Conservation (phyloP, 2,113 vertebrate species). For the Protobothrops flavoviridis region DNA sequence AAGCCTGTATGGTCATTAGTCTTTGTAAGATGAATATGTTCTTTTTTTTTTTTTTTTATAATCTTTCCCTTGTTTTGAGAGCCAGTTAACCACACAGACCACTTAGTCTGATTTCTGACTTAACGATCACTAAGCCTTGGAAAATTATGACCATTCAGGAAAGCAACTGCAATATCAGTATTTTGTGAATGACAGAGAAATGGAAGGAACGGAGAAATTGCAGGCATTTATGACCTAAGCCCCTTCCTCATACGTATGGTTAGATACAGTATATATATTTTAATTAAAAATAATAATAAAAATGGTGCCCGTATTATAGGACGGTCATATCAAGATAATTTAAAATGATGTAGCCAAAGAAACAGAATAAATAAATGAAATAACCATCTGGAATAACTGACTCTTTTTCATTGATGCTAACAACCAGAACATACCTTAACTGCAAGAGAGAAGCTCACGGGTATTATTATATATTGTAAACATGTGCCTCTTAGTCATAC, state of each 20-base stretch:
- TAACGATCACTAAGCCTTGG: background rate
- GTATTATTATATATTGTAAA: background rate
- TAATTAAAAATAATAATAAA: background rate
- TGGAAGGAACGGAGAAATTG: background rate
- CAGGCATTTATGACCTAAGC: background rate
- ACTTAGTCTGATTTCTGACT: background rate
- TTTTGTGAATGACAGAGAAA: background rate
- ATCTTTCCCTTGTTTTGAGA: background rate
- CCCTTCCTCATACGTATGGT: background rate
- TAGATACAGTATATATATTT: background rate
- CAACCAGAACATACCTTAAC: background rate
- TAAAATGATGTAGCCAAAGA: background rate
- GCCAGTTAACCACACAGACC: background rate
- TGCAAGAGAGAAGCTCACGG: background rate
- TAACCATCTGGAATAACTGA: background rate
- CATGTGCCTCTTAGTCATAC: slow-evolving; percentile 1
- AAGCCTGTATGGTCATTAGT: background rate
- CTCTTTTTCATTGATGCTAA: background rate
- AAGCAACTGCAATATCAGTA: background rate
- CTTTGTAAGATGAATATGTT: background rate
- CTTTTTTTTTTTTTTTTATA: background rate
- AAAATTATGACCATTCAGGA: background rate
- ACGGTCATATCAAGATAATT: background rate
- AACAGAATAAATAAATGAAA: background rate
- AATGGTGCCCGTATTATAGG: background rate